phyloP scores from a whole-genome alignment of 2,113 vertebrate genomes.

The Progne subis region DNA sequence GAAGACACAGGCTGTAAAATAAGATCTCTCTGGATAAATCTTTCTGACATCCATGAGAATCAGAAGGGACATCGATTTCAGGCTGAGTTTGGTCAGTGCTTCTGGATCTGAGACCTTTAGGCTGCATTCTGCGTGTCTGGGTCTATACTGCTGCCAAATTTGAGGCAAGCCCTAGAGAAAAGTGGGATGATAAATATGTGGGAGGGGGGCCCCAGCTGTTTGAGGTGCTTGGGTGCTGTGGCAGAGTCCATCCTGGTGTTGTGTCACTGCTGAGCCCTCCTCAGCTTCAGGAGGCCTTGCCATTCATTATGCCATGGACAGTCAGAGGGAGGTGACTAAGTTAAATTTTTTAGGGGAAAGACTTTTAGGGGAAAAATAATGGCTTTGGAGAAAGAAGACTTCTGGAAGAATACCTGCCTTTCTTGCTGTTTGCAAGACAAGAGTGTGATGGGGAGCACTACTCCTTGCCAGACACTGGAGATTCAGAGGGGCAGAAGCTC shows the following conservation, averaged over 20 bases:
- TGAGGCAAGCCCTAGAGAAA: neutral
- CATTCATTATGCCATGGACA: rapidly evolving
- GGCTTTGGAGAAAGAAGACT: neutral
- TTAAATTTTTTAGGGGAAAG: neutral
- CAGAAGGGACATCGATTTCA: neutral
- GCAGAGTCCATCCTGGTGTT: neutral
- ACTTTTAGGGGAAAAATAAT: neutral
- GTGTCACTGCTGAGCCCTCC: neutral
- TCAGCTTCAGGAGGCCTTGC: neutral
- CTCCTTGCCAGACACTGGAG: neutral
- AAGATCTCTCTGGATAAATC: constrained; percentile 1
- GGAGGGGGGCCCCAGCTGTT: neutral
- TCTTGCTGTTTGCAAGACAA: neutral
- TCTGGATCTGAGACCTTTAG: neutral
- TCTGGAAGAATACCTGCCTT: neutral
- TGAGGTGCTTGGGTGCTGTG: neutral
- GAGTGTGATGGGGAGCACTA: neutral
- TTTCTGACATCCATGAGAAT: neutral
- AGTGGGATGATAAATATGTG: neutral
- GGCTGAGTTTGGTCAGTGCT: neutral
- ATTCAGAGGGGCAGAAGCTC: neutral
- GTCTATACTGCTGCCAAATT: neutral
- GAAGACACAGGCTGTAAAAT: neutral
- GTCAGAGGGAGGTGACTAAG: neutral
- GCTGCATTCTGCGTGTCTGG: neutral